These are phyloP conservation scores for Rhegmatorhina hoffmannsi DNA, from an alignment of 2,113 vertebrate genomes.

Conservation along the genomic window DNA sequence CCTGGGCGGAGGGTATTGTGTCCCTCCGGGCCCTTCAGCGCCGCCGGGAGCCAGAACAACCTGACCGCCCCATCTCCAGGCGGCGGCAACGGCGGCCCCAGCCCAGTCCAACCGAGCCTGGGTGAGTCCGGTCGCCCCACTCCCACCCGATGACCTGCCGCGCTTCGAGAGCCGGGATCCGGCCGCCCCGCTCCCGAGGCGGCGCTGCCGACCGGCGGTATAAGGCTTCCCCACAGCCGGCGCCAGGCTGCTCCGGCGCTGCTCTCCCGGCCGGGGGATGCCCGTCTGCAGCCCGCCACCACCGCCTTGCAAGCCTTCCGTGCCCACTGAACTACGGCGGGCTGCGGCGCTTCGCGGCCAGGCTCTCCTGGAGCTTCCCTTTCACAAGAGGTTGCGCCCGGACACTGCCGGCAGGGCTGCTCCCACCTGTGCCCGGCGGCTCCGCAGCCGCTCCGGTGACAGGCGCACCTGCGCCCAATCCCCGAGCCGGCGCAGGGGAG, in stretches of 20 bases:
- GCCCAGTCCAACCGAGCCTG: neutral
- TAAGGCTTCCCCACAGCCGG: neutral
- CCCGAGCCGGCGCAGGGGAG: neutral
- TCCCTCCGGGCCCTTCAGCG: neutral
- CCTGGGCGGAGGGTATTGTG: neutral
- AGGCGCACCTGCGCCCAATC: slow-evolving; percentile 28
- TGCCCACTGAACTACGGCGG: neutral
- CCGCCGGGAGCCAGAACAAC: neutral
- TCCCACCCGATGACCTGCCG: neutral
- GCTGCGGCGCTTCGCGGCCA: neutral
- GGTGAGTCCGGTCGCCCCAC: neutral
- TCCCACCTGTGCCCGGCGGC: neutral
- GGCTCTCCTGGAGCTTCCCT: neutral
- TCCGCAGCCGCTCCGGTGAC: neutral
- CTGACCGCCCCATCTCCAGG: slow-evolving; percentile 27
- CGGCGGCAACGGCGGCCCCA: neutral
- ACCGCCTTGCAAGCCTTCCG: neutral
- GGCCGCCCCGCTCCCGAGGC: neutral
- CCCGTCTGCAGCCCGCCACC: neutral
- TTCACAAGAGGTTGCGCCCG: neutral
- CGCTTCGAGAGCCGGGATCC: neutral
- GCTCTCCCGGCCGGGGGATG: neutral
- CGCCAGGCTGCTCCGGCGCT: neutral
- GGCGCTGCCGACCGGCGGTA: neutral
- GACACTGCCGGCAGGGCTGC: neutral